Evolutionary conservation across 2,888 invertebrate genomes (phyloP), one percentile per base, ranked within the genome.

Genomic region (Craniophora ligustri): DNA sequence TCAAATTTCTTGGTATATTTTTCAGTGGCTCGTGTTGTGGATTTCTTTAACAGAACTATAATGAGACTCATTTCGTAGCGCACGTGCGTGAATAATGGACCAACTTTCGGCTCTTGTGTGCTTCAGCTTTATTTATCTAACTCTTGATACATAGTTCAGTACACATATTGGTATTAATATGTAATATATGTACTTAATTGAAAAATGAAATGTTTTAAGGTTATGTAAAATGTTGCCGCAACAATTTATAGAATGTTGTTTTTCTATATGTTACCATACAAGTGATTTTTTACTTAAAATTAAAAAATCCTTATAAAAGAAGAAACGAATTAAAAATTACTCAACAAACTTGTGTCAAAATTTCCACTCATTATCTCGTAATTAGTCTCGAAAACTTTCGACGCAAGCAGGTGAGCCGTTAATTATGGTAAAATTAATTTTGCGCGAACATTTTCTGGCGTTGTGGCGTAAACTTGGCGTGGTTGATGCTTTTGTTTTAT

Each of bases 1-100:
- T 93, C 91, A 87, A 87, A 92, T 93, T 93, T 92, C 92, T 84
- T 89, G 89, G 87, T 84, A 87, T 87, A 91, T 91, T 91, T 92
- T 91, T 92, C 89, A 90, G 87, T 81, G 85, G 81, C 91, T 86
- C 89, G 92, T 89, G 91, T 82, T 76, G 69, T 76, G 75, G 78
- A 73, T 84, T 83, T 85, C 82, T 86, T 86, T 89, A 82, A 79
- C 69, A 58, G 70, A 67, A 74, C 72, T 78, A 89, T 89, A 91
- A 91, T 90, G 84, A 86, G 83, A 79, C 81, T 79, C 79, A 82
- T 88, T 88, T 86, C 80, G 84, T 82, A 66, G 76, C 84, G 85
- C 92, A 93, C 92, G 93, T 92, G 92, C 87, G 86, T 84, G 79
- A 76, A 88, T 85, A 90, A 89, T 88, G 79, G 40, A 45, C 68